These are phyloP conservation scores for Henricia sp. DNA, from an alignment of 53 echinoderm and acorn worm genomes.

Conservation along the genomic window DNA sequence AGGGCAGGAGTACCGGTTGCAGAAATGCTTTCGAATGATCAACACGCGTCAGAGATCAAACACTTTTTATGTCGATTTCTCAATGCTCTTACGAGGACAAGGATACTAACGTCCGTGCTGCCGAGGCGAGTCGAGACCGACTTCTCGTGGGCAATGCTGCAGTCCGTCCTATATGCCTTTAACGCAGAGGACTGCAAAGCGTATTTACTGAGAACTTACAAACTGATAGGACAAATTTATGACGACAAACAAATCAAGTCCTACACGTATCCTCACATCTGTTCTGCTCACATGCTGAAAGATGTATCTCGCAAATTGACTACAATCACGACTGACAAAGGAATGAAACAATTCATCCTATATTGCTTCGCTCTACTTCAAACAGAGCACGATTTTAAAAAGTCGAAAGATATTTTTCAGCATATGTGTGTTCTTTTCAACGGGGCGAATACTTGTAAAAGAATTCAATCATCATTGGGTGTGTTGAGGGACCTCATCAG, in stretches of 20 bases:
- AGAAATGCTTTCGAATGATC: slow-evolving; percentile 60
- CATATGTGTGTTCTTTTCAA: slow-evolving; percentile 41
- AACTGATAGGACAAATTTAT: neutral
- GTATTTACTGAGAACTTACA: slow-evolving; percentile 18
- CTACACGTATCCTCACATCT: slow-evolving; percentile 54
- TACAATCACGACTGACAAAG: slow-evolving; percentile 21
- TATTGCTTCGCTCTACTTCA: slow-evolving; percentile 54
- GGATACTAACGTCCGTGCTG: neutral
- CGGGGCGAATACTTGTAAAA: neutral
- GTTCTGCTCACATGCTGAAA: slow-evolving; percentile 63
- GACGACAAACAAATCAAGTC: neutral
- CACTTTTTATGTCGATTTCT: slow-evolving; percentile 52
- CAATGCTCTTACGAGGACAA: slow-evolving; percentile 38
- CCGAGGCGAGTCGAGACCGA: slow-evolving; percentile 56
- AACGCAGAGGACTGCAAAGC: slow-evolving; percentile 41
- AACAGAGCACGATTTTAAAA: neutral
- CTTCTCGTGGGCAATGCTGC: slow-evolving; percentile 60
- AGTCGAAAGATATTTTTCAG: slow-evolving; percentile 8
- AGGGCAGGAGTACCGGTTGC: slow-evolving; percentile 56
- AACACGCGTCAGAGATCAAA: slow-evolving; percentile 59
- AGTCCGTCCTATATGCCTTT: slow-evolving; percentile 51
- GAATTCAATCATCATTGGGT: neutral
- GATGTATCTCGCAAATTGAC: slow-evolving; percentile 33
- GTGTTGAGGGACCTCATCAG: neutral
- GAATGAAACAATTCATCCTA: slow-evolving; percentile 22